Evolutionary conservation across 35 echinoderm and acorn worm genomes (phyloP).

Genomic region (Nesometra sesokonis): DNA sequence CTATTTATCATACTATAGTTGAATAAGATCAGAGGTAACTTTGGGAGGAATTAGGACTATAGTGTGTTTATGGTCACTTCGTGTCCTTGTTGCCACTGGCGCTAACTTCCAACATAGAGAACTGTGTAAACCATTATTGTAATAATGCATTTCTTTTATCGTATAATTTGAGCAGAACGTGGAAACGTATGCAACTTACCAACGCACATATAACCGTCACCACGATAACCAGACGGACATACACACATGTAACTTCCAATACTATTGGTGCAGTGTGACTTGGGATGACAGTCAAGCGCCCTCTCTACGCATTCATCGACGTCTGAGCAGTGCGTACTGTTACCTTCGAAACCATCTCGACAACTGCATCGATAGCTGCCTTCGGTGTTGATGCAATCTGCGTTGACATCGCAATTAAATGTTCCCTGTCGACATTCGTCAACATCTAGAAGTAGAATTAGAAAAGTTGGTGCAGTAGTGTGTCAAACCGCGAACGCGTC

Average conservation of each 20-base stretch:
- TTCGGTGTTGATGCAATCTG: background rate
- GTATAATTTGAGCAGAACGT: too few species aligned
- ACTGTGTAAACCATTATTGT: too few species aligned
- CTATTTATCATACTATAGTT: too few species aligned
- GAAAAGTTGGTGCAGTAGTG: too few species aligned
- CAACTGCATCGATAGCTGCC: constrained; percentile 8
- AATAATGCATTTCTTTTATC: too few species aligned
- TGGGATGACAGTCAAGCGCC: background rate
- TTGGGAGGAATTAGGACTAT: too few species aligned
- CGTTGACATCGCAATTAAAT: background rate
- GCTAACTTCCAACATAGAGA: too few species aligned
- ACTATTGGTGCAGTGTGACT: constrained; percentile 1
- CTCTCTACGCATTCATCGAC: background rate
- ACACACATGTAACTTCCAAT: constrained; percentile 3
- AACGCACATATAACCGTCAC: constrained; percentile 24
- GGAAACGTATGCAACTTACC: constrained; percentile 21
- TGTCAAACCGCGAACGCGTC: too few species aligned
- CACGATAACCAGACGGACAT: constrained; percentile 29
- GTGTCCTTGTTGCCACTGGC: too few species aligned
- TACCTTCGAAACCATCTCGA: background rate
- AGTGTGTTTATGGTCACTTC: too few species aligned
- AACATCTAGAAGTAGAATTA: background rate
- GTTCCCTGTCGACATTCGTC: background rate
- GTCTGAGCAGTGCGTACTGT: background rate
- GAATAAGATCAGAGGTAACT: too few species aligned